Evolutionary conservation across 1,140 invertebrate genomes (phyloP), one percentile per base, ranked within the genome.

Genomic region (Orchestia grillus): DNA sequence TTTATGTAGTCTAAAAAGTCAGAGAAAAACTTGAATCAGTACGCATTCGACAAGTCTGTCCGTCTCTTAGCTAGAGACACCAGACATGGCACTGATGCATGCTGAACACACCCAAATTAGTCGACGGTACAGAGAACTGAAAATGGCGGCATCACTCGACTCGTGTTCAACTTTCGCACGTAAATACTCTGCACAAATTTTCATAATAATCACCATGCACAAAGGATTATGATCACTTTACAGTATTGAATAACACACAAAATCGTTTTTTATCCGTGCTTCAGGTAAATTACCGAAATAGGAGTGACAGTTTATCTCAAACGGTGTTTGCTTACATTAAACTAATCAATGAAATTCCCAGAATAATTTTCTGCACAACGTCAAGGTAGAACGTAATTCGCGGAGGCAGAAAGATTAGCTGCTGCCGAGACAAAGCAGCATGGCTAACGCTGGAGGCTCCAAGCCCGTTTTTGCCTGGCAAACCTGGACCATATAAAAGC

Each of bases 401-500:
- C 28, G 43, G 88, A 90, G 41, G 3, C 28, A 42, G 43, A 90
- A 90, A 90, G 88, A 90, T 23, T 15, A 90, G 88, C 43, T 90
- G 23, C 88, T 43, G 36, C 36, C 11, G 88, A 90, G 88, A 90
- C 88, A 90, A 90, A 90, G 88, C 88, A 90, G 88, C 88, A 41
- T 90, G 88, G 88, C n/a, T 4, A 90, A 11, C 88, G 88, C 88
- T 44, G 36, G 88, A 41, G 43, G 88, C 88, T 41, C 23, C 11
- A 41, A 90, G 62, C 62, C 62, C n/a, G 88, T 90, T 90, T 90
- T 90, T 90, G n/a, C 88, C 4, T 1, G 4, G n/a, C 41, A 42
- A 4, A 3, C 1, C 88, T 42, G 88, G 43, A 90, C 16, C 43
- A 15, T 90, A 90, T 90, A 90, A 90, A 44, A 90, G 88, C 41